phyloP scores from a whole-genome alignment of 1,140 invertebrate genomes.

The Coptotermes formosanus region DNA sequence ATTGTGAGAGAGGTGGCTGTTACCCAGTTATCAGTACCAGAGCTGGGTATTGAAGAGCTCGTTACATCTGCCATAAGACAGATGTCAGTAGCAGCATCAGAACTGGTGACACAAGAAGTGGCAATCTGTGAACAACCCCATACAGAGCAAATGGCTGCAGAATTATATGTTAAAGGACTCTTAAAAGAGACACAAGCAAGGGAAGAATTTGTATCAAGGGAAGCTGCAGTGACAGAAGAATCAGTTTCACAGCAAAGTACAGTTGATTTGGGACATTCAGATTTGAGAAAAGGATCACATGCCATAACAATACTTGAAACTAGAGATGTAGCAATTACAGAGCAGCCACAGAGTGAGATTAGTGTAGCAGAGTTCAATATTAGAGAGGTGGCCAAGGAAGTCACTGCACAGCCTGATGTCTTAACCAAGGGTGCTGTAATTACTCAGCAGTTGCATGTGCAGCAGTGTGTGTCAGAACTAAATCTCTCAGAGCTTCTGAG shows the following conservation, averaged over 20 bases:
- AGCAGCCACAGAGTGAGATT: neutral
- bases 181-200: neutral
- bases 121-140: neutral
- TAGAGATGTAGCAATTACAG: constrained; percentile 26
- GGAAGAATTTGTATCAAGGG: neutral
- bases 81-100: neutral
- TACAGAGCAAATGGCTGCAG: neutral
- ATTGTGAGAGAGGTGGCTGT: neutral
- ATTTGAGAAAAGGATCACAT: neutral
- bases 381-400: constrained; percentile 35
- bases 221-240: constrained; percentile 34
- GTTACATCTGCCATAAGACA: neutral
- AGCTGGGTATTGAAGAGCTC: neutral
- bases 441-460: constrained; percentile 29
- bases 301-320: constrained; percentile 11
- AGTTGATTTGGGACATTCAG: neutral
- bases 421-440: constrained; percentile 19
- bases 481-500: neutral
- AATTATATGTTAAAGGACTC: neutral
- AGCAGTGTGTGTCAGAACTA: constrained; percentile 23
- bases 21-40: neutral
- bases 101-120: neutral
- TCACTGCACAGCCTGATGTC: constrained; percentile 5
- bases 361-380: constrained; percentile 28
- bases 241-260: constrained; percentile 21